Percentiles rank a stretch among this genome's conserved stretches.
These are phyloP conservation scores for Corella eumyota DNA, from an alignment of 23 tunicate species.

Conservation along the genomic window DNA sequence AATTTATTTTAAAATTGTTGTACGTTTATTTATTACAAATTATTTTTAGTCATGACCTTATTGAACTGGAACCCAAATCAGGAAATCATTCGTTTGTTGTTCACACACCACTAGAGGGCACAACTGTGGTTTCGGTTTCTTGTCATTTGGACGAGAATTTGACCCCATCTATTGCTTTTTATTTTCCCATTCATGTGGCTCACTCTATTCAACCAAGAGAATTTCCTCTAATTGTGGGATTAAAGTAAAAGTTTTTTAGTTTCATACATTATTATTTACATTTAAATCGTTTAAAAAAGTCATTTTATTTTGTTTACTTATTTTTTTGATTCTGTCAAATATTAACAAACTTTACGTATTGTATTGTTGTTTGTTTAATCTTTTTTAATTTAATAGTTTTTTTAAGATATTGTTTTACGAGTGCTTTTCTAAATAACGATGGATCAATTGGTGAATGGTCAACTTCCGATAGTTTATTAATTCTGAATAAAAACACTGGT, in stretches of 20 bases:
- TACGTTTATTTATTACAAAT: too few relatives aligned
- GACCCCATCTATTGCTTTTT: conserved; percentile 38
- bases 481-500: conserved; percentile 15
- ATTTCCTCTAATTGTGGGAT: conserved; percentile 13
- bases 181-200: conserved; percentile 32
- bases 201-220: conserved; percentile 22
- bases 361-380: not conserved
- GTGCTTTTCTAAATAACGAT: conserved; percentile 26
- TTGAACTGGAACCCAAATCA: conserved; percentile 30
- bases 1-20: too few relatives aligned
- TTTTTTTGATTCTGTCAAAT: too few relatives aligned
- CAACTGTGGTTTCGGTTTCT: conserved; percentile 23
- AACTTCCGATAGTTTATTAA: too few relatives aligned
- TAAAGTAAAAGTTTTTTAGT: not conserved
- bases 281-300: too few relatives aligned
- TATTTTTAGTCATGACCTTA: conserved; percentile 22
- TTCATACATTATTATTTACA: too few relatives aligned
- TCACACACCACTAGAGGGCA: conserved; percentile 42
- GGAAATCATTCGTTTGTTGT: conserved; percentile 32
- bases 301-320: too few relatives aligned
- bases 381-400: not conserved
- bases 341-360: too few relatives aligned
- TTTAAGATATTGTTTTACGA: conserved; percentile 32
- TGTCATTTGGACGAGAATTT: conserved; percentile 9
- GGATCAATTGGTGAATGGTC: conserved; percentile 21